Evolutionary conservation across 2,888 invertebrate species (phyloP).

Genomic region (Phaedon cochleariae): DNA sequence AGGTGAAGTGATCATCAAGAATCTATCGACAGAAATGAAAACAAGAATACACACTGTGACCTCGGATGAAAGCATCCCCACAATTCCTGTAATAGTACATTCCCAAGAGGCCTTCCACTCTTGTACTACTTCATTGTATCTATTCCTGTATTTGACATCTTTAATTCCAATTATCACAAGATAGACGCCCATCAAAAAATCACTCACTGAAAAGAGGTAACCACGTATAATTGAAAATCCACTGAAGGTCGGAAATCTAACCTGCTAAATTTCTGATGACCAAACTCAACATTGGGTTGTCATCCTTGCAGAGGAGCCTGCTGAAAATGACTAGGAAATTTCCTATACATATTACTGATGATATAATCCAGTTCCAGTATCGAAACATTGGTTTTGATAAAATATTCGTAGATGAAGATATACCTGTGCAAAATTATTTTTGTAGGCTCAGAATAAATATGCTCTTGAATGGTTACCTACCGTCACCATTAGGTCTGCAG

Average conservation of each 20-base stretch:
- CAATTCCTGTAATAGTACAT: conserved; percentile 70
- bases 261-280: conserved; percentile 12
- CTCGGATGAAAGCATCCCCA: conserved; percentile 75
- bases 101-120: conserved; percentile 73
- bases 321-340: conserved; percentile 11
- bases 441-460: neutral
- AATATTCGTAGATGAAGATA: conserved; percentile 7
- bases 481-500: neutral
- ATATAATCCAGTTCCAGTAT: conserved; percentile 13
- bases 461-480: neutral
- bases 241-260: neutral
- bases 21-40: conserved; percentile 76
- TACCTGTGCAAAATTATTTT: conserved; percentile 7
- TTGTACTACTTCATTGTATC: conserved; percentile 67
- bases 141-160: conserved; percentile 67
- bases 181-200: conserved; percentile 75
- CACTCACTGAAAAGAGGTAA: conserved; percentile 66
- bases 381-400: conserved; percentile 4
- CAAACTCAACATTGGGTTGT: conserved; percentile 10
- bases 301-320: conserved; percentile 5
- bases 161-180: conserved; percentile 69
- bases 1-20: conserved; percentile 70
- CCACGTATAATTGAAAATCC: neutral
- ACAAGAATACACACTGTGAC: conserved; percentile 74
- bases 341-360: conserved; percentile 1